Evolutionary conservation across 2,888 invertebrate genomes (phyloP), one percentile per base, ranked within the genome.

Genomic region (Drosophila barbarae): DNA sequence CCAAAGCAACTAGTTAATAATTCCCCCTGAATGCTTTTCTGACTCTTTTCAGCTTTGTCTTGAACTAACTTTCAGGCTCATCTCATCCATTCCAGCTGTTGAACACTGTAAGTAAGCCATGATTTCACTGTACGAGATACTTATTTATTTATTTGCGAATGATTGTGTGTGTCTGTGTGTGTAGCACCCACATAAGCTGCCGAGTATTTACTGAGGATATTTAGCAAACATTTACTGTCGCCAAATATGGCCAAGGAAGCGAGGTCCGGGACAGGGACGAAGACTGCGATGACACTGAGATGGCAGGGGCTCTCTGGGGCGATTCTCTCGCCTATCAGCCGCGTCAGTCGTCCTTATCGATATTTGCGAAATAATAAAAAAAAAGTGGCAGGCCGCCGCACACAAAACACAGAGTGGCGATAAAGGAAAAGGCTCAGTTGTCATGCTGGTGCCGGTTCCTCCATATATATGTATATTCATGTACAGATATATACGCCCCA

Each of bases 301-400:
- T 50, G 56, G 50, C 38, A 42, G n/a, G 55, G 34, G 41, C 42
- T 28, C 38, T 21, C 49, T 23, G 50, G 52, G 49, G 35, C 42
- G 32, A 35, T 41, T 54, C 41, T 51, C 38, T 60, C 23, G 36
- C 42, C 51, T 46, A 41, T 49, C 47, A 49, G 36, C 39, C 52
- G 46, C 41, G 26, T 47, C 46, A 34, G 46, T 34, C 41, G 55
- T 38, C 61, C 74, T 74, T 84, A 84, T 84, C 84, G 79, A 82
- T 82, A 76, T 82, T 82, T 76, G 64, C 54, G 63, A 84, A 79
- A 79, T 82, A 84, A 79, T 78, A 79, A 58, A 79, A 84, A 84
- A 71, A 72, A 68, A 64, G 53, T 71, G 56, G 63, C 68, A 66
- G 77, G 74, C 67, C 46, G 49, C 63, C 60, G 26, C 26, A 64